These are phyloP conservation scores for Drosophila ambigua DNA, from an alignment of 1,140 invertebrate genomes.

Conservation along the genomic window DNA sequence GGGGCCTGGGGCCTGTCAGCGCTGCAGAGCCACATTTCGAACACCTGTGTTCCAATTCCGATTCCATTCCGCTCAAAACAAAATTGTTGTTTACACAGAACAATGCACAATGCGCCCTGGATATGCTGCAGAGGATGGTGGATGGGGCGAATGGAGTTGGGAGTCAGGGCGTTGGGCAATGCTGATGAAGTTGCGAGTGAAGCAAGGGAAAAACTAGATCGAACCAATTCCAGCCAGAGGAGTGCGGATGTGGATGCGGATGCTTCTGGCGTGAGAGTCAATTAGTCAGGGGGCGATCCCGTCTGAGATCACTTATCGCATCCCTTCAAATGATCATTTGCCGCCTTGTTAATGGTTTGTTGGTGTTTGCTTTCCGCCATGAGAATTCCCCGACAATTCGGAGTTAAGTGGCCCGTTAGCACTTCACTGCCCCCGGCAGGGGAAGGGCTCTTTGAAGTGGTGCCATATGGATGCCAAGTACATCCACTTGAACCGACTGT, in stretches of 20 bases:
- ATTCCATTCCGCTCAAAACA: not conserved
- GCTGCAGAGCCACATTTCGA: constrained; percentile 42
- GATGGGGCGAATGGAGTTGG: not conserved
- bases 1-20: constrained; percentile 19
- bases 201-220: not conserved
- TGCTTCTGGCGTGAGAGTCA: constrained; percentile 40
- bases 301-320: constrained; percentile 16
- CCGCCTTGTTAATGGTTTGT: constrained; percentile 71
- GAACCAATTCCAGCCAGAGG: constrained; percentile 38
- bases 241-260: constrained; percentile 26
- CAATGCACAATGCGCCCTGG: constrained; percentile 11
- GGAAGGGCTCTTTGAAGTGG: constrained; percentile 18
- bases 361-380: constrained; percentile 76
- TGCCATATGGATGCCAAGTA: constrained; percentile 60
- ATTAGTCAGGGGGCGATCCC: constrained; percentile 35
- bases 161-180: too few relatives aligned
- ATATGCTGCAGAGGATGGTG: not conserved
- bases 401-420: constrained; percentile 70
- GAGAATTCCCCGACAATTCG: constrained; percentile 38
- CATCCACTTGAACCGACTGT: constrained; percentile 36
- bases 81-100: constrained; percentile 60
- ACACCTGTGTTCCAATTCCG: constrained; percentile 66
- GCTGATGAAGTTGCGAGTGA: too few relatives aligned
- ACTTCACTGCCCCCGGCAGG: constrained; percentile 38
- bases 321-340: constrained; percentile 51